Conservation (phyloP, 2,797 vertebrate species). For the Myiothlypis chrysogaster region DNA sequence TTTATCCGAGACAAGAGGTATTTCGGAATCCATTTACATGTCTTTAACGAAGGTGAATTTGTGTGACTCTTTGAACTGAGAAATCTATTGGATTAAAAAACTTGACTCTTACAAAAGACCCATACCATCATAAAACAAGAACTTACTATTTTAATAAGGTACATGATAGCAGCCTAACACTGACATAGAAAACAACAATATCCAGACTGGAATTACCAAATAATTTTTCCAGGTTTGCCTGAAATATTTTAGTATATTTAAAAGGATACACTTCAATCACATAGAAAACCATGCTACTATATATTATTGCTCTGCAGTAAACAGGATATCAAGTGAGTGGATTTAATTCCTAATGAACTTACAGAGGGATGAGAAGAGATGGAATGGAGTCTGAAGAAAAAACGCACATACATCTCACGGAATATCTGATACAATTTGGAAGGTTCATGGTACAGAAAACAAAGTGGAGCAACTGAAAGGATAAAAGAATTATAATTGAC, state of each 20-base stretch:
- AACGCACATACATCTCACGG: constrained; percentile 96
- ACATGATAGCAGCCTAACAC: not conserved
- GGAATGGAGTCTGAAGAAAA: constrained; percentile 97
- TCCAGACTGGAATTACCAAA: not conserved
- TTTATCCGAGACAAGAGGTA: not conserved
- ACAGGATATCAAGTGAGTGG: not conserved
- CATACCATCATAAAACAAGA: not conserved
- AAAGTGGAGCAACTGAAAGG: constrained; percentile 92
- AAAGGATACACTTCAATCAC: not conserved
- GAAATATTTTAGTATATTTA: not conserved
- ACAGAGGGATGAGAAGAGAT: constrained; percentile 96
- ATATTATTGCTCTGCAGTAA: constrained; percentile 3
- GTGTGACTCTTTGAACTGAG: not conserved
- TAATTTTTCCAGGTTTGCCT: not conserved
- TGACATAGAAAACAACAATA: not conserved
- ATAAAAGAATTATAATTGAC: constrained; percentile 51
- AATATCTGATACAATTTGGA: constrained; percentile 95
- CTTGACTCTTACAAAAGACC: not conserved
- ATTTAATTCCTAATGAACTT: constrained; percentile 69
- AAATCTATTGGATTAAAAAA: not conserved
- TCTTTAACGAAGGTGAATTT: not conserved
- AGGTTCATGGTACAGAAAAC: constrained; percentile 97
- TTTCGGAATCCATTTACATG: not conserved
- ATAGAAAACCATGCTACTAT: not conserved
- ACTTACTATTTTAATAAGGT: not conserved